Base-by-base conservation (phyloP, 2,113 vertebrate genomes). In the Lates calcarifer region DNA sequence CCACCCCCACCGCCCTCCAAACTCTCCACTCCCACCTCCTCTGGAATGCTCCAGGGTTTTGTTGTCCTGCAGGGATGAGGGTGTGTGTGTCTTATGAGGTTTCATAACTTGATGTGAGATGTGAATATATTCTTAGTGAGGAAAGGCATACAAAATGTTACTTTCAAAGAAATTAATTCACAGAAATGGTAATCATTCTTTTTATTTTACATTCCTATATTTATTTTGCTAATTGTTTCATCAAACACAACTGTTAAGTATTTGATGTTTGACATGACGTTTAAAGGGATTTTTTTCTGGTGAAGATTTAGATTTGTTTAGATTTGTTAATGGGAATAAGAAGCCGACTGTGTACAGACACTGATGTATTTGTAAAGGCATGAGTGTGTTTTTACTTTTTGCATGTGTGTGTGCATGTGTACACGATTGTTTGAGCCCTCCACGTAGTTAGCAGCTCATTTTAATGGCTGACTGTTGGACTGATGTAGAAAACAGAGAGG, bases 21-120 rank as follows among this genome's bases (percentile, higher is more conserved):
- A 49, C 65, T 26, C 81, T 65, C 69, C 61, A 65, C 82, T 79
- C 87, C 78, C 83, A 83, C 86, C 70, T 79, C 83, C 83, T 76
- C 83, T 80, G 84, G 92, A 89, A 90, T 92, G 89, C 82, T 86
- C 35, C 9, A 11, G 71, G 81, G 85, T 79, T 87, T 88, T 85
- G 74, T 88, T 89, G 86, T 90, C 74, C 62, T 81, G 58, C 31
- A 14, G 70, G 77, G 82, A 86, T 51, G 37, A 12, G 77, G 49
- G 77, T 69, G 84, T 81, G 69, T 76, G 61, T 55, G 65, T 77
- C 60, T 56, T 26, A 33, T 68, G 53, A 77, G 63, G 24, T 86
- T 90, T 87, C 51, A 74, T 83, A 81, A 89, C 61, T 58, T 87
- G 2, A 79, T n/a, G n/a, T n/a, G n/a, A 51, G 31, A 80, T 82